Evolutionary conservation across 2,113 vertebrate species (phyloP), one percentile per base, ranked within the genome.

Genomic region (Serinus canaria): DNA sequence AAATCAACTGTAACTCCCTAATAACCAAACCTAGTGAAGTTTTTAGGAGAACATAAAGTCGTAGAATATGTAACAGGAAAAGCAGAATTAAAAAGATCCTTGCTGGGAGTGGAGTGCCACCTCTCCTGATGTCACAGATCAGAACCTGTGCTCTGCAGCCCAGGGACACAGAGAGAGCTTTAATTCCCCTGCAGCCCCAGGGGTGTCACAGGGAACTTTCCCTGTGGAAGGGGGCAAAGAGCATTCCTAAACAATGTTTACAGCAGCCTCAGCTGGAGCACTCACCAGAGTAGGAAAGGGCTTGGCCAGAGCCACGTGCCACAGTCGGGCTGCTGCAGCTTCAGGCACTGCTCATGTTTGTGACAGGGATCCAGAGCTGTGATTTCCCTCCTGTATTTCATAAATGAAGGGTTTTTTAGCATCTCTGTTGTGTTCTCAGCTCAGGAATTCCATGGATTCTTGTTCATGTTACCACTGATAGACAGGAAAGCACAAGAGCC

Each of bases 321-420:
- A 4, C 21, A 15, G 20, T 1, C 66, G 43, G 69, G 46, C 56
- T 78, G 13, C 46, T 69, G n/a, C 55, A 62, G 14, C 63, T 77
- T 58, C 39, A 1, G 8, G 18, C 17, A 1, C 43, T 70, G 46
- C 70, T 50, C 19, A 0, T 35, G 2, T 10, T 8, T 35, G 69
- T 21, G 37, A 8, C 44, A 39, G 30, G 50, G 23, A 55, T 30
- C 47, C 49, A 55, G 30, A 66, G 4, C 17, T 56, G n/a, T 20
- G 13, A 13, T 35, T 66, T 72, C 7, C 16, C 31, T 76, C 55
- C 50, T 21, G 2, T 0, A 43, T 9, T 49, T 77, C 21, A 35
- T 58, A 70, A 77, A 27, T 31, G 10, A 83, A 17, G 4, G 19
- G 0, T 1, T 46, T 82, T 82, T 69, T 39, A 31, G 15, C 58